These are phyloP conservation scores for Clostera curtula DNA, from an alignment of 2,888 invertebrate genomes.

Conservation along the genomic window DNA sequence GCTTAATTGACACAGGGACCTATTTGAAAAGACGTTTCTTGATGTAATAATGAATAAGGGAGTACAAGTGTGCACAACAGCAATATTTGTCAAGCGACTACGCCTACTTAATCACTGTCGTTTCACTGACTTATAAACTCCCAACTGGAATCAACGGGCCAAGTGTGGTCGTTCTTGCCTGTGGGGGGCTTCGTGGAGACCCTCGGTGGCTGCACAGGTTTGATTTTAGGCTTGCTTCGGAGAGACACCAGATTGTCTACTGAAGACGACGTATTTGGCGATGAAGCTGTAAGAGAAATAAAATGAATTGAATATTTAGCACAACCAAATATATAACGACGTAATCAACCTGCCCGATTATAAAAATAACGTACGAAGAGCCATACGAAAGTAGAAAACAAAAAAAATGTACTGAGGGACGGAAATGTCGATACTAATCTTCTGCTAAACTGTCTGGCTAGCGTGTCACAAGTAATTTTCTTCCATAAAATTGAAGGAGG, in stretches of 20 bases:
- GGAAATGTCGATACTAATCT: too few species aligned
- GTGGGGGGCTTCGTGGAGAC: conserved; percentile 63
- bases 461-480: too few species aligned
- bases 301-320: neutral
- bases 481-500: too few species aligned
- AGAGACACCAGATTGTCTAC: conserved; percentile 79
- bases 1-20: too few species aligned
- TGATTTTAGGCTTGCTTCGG: conserved; percentile 76
- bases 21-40: neutral
- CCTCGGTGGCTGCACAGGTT: conserved; percentile 83
- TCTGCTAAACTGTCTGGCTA: too few species aligned
- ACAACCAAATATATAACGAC: too few species aligned
- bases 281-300: conserved; percentile 50
- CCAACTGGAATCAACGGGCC: conserved; percentile 94
- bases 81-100: conserved; percentile 18
- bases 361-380: too few species aligned
- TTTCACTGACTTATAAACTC: conserved; percentile 85
- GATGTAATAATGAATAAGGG: conserved; percentile 6
- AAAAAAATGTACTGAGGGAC: too few species aligned
- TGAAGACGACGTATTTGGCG: conserved; percentile 77
- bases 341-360: too few species aligned
- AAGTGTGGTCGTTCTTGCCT: conserved; percentile 75
- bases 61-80: conserved; percentile 23
- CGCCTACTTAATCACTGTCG: conserved; percentile 23
- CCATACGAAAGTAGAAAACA: too few species aligned